These are phyloP conservation scores for Drosophila anomelani DNA, from an alignment of 2,888 invertebrate species.

Conservation along the genomic window DNA sequence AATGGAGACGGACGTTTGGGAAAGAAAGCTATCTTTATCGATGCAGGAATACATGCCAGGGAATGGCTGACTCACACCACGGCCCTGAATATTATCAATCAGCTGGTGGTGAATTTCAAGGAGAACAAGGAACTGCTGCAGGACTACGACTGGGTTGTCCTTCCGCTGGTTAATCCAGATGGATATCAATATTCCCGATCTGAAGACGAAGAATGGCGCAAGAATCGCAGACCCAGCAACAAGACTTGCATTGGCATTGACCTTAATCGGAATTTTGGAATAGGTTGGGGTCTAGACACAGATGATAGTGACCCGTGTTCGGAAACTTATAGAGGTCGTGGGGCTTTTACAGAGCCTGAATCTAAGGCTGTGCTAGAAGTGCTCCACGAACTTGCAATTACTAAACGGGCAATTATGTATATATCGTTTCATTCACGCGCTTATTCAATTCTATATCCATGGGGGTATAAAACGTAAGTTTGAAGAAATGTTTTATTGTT, in stretches of 20 bases:
- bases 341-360: slow-evolving; percentile 53
- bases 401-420: slow-evolving; percentile 86
- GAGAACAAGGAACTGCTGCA: slow-evolving; percentile 85
- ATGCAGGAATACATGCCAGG: slow-evolving; percentile 87
- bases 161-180: slow-evolving; percentile 90
- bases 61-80: slow-evolving; percentile 89
- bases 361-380: slow-evolving; percentile 85
- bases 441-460: slow-evolving; percentile 84
- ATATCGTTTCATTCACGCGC: slow-evolving; percentile 90
- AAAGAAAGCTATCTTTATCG: slow-evolving; percentile 85
- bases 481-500: rapidly evolving
- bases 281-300: slow-evolving; percentile 34
- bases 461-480: slow-evolving; percentile 83
- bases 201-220: slow-evolving; percentile 35
- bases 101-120: slow-evolving; percentile 86
- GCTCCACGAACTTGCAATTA: slow-evolving; percentile 82
- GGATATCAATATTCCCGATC: slow-evolving; percentile 88
- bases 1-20: slow-evolving; percentile 84
- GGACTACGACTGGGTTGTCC: slow-evolving; percentile 87
- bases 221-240: slow-evolving; percentile 33
- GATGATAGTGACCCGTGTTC: slow-evolving; percentile 18
- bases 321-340: slow-evolving; percentile 21
- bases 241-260: slow-evolving; percentile 43
- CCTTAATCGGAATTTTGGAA: slow-evolving; percentile 55
- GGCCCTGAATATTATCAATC: slow-evolving; percentile 86